A percentile compares a stretch with the other conserved stretches of the same genome.
These are phyloP conservation scores for Operophtera brumata DNA, from an alignment of 2,888 invertebrate genomes.

Conservation along the genomic window DNA sequence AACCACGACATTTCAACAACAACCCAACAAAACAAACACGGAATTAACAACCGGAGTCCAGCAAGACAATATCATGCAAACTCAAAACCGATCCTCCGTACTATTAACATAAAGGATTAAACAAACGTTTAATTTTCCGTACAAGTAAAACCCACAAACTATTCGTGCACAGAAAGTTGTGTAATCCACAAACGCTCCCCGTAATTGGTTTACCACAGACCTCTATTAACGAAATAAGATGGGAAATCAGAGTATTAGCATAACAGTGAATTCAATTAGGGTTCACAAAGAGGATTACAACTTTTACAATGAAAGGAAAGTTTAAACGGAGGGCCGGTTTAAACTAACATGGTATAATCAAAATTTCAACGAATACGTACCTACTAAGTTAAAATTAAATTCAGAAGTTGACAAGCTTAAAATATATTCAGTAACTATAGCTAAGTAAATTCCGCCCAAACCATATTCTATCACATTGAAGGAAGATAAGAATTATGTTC, in stretches of 20 bases:
- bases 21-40: slow-evolving; percentile 7
- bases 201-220: slow-evolving; percentile 79
- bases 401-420: slow-evolving; percentile 41
- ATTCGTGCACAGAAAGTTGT: slow-evolving; percentile 70
- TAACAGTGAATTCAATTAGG: slow-evolving; percentile 81
- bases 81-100: slow-evolving; percentile 38
- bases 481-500: background rate
- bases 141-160: slow-evolving; percentile 62
- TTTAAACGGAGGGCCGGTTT: slow-evolving; percentile 68
- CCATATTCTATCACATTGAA: background rate
- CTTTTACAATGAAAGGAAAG: slow-evolving; percentile 79
- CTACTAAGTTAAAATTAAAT: slow-evolving; percentile 63
- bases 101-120: slow-evolving; percentile 50
- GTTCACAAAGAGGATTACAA: slow-evolving; percentile 80
- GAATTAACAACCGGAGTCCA: slow-evolving; percentile 11
- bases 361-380: slow-evolving; percentile 68
- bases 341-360: slow-evolving; percentile 77
- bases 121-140: slow-evolving; percentile 60
- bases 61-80: slow-evolving; percentile 31
- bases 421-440: slow-evolving; percentile 16
- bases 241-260: slow-evolving; percentile 81
- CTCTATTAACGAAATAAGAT: slow-evolving; percentile 81
- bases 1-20: background rate
- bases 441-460: background rate
- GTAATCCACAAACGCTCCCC: slow-evolving; percentile 76